Base-by-base conservation (phyloP, 2,888 invertebrate genomes). In the Drosophila merina region DNA sequence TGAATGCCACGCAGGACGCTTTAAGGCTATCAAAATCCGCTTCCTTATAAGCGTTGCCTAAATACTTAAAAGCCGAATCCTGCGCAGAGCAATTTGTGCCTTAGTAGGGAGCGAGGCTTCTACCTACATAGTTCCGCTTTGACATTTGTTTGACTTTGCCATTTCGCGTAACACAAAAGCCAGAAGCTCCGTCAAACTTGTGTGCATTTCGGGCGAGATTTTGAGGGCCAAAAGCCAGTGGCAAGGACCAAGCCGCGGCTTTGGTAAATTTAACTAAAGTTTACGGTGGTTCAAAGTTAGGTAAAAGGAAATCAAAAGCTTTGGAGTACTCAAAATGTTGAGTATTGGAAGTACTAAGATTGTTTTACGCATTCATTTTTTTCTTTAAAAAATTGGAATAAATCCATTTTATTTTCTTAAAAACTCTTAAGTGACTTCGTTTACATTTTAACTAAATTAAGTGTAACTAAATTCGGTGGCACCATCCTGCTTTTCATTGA, bases 121-220 rank as follows among this genome's bases (percentile, higher is more conserved):
- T n/a, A 36, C 36, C 36, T 26, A 25, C 38, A 36, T 66, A 26
- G 45, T 31, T 62, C 12, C 47, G 38, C 63, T 72, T 51, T 73
- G 71, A 72, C 64, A 72, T 72, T 66, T 64, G 72, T 73, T 72
- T 72, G 58, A 72, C 72, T 73, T 72, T 66, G 56, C 38, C 28
- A 28, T 30, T 49, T 68, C 33, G 49, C 49, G 30, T 25, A 42
- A 67, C 47, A 48, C 20, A 28, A 42, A 54, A 66, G 36, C 31
- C 40, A 50, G 50, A 14, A 40, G 38, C 45, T 36, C 9, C 36
- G 7, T 10, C 30, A 26, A 47, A 52, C 45, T 44, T 42, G 64
- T 47, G 42, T 47, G 45, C 49, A 38, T 68, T 49, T 66, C 12
- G 26, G 44, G n/a, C 25, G 49, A 42, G 66, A 64, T 50, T 36